Evolutionary conservation across 2,113 vertebrate genomes (phyloP).

Genomic region (Pristiophorus japonicus): DNA sequence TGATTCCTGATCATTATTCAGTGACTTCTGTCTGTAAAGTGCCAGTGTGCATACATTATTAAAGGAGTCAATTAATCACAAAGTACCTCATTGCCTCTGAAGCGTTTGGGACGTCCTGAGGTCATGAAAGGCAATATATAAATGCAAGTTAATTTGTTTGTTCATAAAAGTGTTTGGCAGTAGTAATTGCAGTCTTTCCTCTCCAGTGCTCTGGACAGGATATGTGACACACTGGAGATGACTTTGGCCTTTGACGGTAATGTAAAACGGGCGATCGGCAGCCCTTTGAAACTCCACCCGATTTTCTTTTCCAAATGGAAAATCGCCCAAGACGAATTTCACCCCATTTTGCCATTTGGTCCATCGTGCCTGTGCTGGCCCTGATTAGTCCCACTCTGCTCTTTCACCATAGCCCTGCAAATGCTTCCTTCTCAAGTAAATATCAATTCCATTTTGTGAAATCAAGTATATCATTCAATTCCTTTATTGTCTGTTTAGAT

Average conservation of each 20-base stretch:
- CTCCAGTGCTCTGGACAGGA: neutral
- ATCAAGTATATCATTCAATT: neutral
- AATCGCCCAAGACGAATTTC: neutral
- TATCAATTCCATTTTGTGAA: no score
- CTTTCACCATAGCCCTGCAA: neutral
- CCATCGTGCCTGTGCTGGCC: neutral
- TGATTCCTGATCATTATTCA: neutral
- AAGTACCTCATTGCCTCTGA: neutral
- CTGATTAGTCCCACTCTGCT: neutral
- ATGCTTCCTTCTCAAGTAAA: neutral
- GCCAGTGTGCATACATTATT: neutral
- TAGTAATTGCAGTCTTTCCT: neutral
- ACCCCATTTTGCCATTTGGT: neutral
- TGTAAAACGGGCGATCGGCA: neutral
- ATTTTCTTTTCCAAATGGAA: neutral
- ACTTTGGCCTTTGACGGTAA: neutral
- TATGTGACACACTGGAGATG: neutral
- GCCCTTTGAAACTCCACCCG: neutral
- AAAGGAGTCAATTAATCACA: neutral
- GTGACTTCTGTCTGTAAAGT: neutral
- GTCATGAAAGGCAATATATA: neutral
- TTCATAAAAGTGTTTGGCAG: neutral
- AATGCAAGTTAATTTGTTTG: neutral
- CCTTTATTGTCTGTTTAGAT: neutral
- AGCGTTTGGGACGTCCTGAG: neutral